A percentile compares a stretch with the other conserved stretches of the same genome.
phyloP scores from a whole-genome alignment of 2,113 vertebrate genomes.

The Synodontis membranacea region DNA sequence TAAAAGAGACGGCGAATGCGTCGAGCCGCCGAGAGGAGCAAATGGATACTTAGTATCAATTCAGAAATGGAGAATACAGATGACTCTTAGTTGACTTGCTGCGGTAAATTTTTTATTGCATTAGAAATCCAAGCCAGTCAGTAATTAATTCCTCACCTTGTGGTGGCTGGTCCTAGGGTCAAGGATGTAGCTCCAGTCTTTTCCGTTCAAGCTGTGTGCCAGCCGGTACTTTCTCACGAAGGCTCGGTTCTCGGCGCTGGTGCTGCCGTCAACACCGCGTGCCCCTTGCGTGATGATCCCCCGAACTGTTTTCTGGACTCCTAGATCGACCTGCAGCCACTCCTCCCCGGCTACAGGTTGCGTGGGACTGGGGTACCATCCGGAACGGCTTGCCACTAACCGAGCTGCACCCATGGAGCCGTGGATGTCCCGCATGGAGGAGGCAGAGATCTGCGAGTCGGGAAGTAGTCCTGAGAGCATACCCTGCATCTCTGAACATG shows the following conservation, averaged over 20 bases:
- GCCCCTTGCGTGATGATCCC: constrained; percentile 96
- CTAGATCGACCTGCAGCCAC: constrained; percentile 95
- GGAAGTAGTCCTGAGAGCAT: constrained; percentile 93
- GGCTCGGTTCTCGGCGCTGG: constrained; percentile 83
- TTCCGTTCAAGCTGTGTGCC: constrained; percentile 89
- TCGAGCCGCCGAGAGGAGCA: constrained; percentile 36
- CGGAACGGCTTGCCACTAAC: constrained; percentile 90
- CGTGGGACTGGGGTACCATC: constrained; percentile 89
- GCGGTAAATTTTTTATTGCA: constrained; percentile 8
- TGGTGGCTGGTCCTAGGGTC: constrained; percentile 86
- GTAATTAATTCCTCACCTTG: constrained; percentile 77
- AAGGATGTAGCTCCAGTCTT: constrained; percentile 88
- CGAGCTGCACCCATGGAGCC: constrained; percentile 89
- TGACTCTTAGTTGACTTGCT: constrained; percentile 4
- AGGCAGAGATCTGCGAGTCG: constrained; percentile 91
- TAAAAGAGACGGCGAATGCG: constrained; percentile 37
- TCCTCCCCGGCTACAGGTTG: constrained; percentile 89
- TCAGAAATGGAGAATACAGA: constrained; percentile 33
- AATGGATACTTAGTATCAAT: constrained; percentile 44
- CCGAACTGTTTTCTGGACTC: constrained; percentile 80
- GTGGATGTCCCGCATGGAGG: constrained; percentile 90
- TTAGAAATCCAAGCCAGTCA: background rate
- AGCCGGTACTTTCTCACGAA: constrained; percentile 96
- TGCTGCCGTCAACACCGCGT: constrained; percentile 87
- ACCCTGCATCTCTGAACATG: constrained; percentile 92